Base-by-base conservation (phyloP, 2,888 invertebrate genomes). In the Caenorhabditis sp. region DNA sequence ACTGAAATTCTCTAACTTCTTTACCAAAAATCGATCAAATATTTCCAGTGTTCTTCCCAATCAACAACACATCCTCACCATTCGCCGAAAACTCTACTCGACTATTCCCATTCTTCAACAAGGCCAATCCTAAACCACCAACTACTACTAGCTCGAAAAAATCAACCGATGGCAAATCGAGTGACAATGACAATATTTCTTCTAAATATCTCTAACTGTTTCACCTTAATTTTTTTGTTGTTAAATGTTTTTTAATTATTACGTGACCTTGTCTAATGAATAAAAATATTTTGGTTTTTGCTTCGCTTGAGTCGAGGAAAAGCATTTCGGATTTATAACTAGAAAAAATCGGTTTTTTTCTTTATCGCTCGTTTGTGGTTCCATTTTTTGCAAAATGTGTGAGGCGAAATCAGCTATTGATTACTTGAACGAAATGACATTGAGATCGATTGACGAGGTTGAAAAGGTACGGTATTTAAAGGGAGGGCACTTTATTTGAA, bases 351-450 rank as follows among this genome's bases (percentile, higher is more conserved):
- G 17, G 36, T 36, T 36, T 36, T 36, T 10, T 36, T 36, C 10
- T 49, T 49, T 17, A 53, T 31, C 25, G 43, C 25, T 26, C 10
- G 31, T 31, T 31, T 31, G 5, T 31, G 31, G 17, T n/a, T 50
- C 38, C n/a, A 60, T 60, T 60, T 50, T 26, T 25, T 12, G 23
- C 17, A 43, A 43, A 43, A 70, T 70, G 70, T 49, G 59, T 49
- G 66, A 66, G 5, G 63, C 63, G n/a, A 63, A 59, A 60, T 66
- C 63, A 27, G 57, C 63, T 20, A 60, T 59, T 60, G 57, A 53
- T 50, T 67, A 67, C 49, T 23, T 71, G 67, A 71, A 67, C 57
- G 67, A 66, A 52, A 54, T 71, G 27, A 21, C 70, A 27, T 63
- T 71, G 31, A 59, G 38, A 50, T 63, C 70, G n/a, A 71, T 71